A percentile compares a stretch with the other conserved stretches of the same genome.
phyloP scores from a whole-genome alignment of 2,888 invertebrate genomes.

The Stenchaetothrips biformis region DNA sequence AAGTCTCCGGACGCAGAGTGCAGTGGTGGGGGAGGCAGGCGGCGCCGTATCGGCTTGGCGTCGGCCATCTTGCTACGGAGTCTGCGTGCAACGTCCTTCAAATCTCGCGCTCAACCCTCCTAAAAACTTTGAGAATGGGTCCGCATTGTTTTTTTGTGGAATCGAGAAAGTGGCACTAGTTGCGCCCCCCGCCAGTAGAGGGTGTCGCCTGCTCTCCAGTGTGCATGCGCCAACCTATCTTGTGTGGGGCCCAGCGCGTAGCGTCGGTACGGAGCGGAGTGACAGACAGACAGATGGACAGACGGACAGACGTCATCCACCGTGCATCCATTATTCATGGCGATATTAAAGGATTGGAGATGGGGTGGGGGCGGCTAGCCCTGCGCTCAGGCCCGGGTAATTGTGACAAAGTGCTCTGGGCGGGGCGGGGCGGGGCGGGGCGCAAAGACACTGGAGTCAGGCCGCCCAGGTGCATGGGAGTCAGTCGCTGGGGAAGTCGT shows the following conservation, averaged over 20 bases:
- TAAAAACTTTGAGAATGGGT: too few species aligned
- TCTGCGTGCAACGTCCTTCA: too few species aligned
- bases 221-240: too few species aligned
- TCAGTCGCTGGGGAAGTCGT: not conserved
- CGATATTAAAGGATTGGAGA: not conserved
- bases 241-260: too few species aligned
- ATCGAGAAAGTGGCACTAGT: too few species aligned
- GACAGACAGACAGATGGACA: not conserved
- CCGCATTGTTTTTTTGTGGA: too few species aligned
- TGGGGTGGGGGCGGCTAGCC: constrained; percentile 5
- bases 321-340: constrained; percentile 12
- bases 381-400: not conserved
- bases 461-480: not conserved
- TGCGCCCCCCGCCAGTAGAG: too few species aligned
- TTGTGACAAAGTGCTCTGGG: constrained; percentile 24
- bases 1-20: constrained; percentile 28
- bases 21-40: too few species aligned
- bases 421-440: constrained; percentile 20
- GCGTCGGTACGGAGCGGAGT: not conserved
- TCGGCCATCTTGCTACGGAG: too few species aligned
- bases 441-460: constrained; percentile 40
- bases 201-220: too few species aligned
- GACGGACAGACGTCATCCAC: constrained; percentile 1
- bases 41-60: too few species aligned
- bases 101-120: too few species aligned